Conservation (phyloP, 2,113 vertebrate species). For the Cynoglossus semilaevis region DNA sequence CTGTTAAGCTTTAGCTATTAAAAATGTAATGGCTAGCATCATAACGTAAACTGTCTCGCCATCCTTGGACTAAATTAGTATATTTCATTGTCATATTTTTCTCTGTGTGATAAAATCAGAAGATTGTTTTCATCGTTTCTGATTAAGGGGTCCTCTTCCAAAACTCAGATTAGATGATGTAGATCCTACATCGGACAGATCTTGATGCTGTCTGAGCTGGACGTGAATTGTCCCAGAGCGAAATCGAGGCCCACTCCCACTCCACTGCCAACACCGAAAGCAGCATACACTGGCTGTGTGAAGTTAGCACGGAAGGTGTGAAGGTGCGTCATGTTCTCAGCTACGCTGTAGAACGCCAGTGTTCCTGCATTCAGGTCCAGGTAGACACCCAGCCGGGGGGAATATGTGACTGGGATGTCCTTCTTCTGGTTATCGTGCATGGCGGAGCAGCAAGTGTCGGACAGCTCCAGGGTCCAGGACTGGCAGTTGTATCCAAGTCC, state of each 20-base stretch:
- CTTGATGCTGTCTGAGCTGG: conserved; percentile 74
- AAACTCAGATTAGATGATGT: background rate
- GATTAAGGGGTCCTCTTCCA: too few species aligned
- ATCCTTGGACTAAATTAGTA: too few species aligned
- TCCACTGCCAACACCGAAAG: conserved; percentile 74
- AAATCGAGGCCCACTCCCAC: conserved; percentile 78
- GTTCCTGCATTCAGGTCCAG: conserved; percentile 62
- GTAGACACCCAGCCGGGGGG: conserved; percentile 78
- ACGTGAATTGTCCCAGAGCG: conserved; percentile 72
- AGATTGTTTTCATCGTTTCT: too few species aligned
- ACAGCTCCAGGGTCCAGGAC: conserved; percentile 83
- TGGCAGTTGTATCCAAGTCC: conserved; percentile 81
- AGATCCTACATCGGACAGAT: conserved; percentile 73
- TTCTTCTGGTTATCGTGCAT: conserved; percentile 82
- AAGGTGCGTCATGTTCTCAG: conserved; percentile 72
- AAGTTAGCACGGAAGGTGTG: conserved; percentile 77
- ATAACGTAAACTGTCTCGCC: too few species aligned
- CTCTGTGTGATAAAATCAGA: too few species aligned
- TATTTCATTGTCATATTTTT: too few species aligned
- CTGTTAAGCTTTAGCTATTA: too few species aligned
- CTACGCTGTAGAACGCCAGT: conserved; percentile 78
- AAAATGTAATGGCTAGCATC: too few species aligned
- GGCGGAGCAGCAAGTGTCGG: conserved; percentile 80
- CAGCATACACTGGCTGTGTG: conserved; percentile 68
- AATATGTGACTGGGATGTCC: conserved; percentile 73